Evolutionary conservation across 2,888 invertebrate genomes (phyloP), one percentile per base, ranked within the genome.

Genomic region (Boloria selene): DNA sequence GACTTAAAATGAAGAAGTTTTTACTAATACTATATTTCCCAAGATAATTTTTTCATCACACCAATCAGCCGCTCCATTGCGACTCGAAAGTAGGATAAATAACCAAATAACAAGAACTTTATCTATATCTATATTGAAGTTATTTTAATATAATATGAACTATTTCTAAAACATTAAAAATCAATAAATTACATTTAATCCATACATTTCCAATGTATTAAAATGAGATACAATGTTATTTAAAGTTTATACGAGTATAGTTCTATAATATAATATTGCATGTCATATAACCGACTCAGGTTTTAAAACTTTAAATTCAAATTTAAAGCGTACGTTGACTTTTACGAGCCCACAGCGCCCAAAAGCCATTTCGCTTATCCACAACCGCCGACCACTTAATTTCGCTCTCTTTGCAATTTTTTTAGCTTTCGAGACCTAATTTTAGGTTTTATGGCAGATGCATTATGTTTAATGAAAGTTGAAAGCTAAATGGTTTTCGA

Each of bases 311-410:
- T 64, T 64, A 64, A 64, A 58, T 58, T 58, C 38, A 61, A 64
- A 67, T 64, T 64, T 65, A 71, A 65, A 58, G 65, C 67, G 63
- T 62, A 65, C 65, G 65, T 71, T 67, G 69, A 69, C 65, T 64
- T 71, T 69, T 65, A 64, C 65, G 71, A 64, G 58, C 44, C 71
- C 69, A 54, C 62, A 61, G 61, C 61, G 67, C 63, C 60, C 53
- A 65, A 63, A 69, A 65, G 60, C 65, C 65, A 69, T 71, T 71
- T 65, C 64, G 69, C 58, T 65, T 69, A 71, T 67, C 69, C 65
- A 58, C 61, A 64, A 63, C 60, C 71, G 54, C 64, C 18, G 62
- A 67, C 67, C 64, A 67, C 63, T 71, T 70, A 62, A 65, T 69
- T 67, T 65, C 42, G 59, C 49, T 64, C 66, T 54, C 50, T 56